Evolutionary conservation across 1,140 invertebrate genomes (phyloP).

Genomic region (Drosophila nikananu): DNA sequence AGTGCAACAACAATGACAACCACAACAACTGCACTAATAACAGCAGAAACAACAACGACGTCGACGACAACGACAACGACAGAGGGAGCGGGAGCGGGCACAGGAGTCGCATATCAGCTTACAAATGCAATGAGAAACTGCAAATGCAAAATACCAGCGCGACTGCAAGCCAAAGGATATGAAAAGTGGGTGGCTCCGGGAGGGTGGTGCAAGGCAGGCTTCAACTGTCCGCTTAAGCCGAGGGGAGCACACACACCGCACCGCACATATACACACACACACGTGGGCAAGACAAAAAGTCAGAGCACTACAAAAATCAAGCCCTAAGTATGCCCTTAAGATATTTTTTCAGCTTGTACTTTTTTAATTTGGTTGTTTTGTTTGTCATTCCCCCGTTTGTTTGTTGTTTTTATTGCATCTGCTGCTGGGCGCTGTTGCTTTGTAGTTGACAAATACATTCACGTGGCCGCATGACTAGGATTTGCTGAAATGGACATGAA

Average conservation of each 20-base stretch:
- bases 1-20: slow-evolving; percentile 46
- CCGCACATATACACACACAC: slow-evolving; percentile 9
- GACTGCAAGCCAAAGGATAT: slow-evolving; percentile 42
- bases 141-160: slow-evolving; percentile 75
- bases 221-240: slow-evolving; percentile 69
- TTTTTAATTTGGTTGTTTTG: slow-evolving; percentile 76
- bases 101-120: slow-evolving; percentile 51
- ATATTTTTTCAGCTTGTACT: slow-evolving; percentile 73
- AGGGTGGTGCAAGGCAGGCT: slow-evolving; percentile 21
- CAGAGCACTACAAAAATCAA: slow-evolving; percentile 73
- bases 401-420: slow-evolving; percentile 35
- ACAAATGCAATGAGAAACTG: slow-evolving; percentile 71
- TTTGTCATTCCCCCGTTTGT: slow-evolving; percentile 67
- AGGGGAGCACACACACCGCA: slow-evolving; percentile 19
- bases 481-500: slow-evolving; percentile 79
- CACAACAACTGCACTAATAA: slow-evolving; percentile 74
- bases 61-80: slow-evolving; percentile 12
- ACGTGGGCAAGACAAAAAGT: slow-evolving; percentile 64
- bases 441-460: slow-evolving; percentile 77
- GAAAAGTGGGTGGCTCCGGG: background rate
- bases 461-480: slow-evolving; percentile 65
- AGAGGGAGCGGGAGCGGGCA: slow-evolving; percentile 14
- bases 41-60: slow-evolving; percentile 66
- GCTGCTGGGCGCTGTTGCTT: slow-evolving; percentile 48
- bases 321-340: slow-evolving; percentile 78